Evolutionary conservation across 2,888 invertebrate genomes (phyloP), one percentile per base, ranked within the genome.

Genomic region (Elaeidobius kamerunicus): DNA sequence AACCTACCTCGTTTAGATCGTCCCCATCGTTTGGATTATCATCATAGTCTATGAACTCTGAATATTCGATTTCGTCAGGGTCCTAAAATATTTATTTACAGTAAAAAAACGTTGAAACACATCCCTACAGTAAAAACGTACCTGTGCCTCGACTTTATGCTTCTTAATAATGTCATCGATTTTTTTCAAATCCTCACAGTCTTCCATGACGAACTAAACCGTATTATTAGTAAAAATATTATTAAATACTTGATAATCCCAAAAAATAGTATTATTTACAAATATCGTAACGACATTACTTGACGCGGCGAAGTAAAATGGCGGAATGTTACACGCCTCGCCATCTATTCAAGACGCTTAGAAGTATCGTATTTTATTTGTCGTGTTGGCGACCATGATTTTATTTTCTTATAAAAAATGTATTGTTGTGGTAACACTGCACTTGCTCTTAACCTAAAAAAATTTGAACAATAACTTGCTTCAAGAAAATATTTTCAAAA

Each of bases 91-190:
- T 39, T 15, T 18, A n/a, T 9, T 14, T 40, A 17, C 42, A 11
- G 11, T 28, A 30, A 30, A 39, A 19, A 15, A 48, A 40, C 16
- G 14, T 12, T 15, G 7, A 39, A 39, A 39, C 20, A 40, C 27
- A 40, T 14, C 2, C 11, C 19, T 35, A 44, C 6, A 19, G 23
- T n/a, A 39, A 15, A 35, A 15, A 39, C 12, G 11, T 23, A 28
- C 52, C 52, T 46, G 27, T 5, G 39, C 34, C 15, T 46, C 52
- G 2, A 48, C 20, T 38, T 53, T 53, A 17, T 55, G 46, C 18
- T 51, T 47, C 15, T n/a, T 28, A 18, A 52, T 38, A 11, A 52
- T 16, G 18, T 43, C 47, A 6, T 55, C 51, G 15, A 55, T 46
- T 27, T 48, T 51, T 18, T 46, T 41, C 14, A 51, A n/a, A 19